Percentiles rank a stretch among this genome's conserved stretches.
These are phyloP conservation scores for Dascyllus trimaculatus DNA, from an alignment of 2,113 vertebrate species.

Conservation along the genomic window DNA sequence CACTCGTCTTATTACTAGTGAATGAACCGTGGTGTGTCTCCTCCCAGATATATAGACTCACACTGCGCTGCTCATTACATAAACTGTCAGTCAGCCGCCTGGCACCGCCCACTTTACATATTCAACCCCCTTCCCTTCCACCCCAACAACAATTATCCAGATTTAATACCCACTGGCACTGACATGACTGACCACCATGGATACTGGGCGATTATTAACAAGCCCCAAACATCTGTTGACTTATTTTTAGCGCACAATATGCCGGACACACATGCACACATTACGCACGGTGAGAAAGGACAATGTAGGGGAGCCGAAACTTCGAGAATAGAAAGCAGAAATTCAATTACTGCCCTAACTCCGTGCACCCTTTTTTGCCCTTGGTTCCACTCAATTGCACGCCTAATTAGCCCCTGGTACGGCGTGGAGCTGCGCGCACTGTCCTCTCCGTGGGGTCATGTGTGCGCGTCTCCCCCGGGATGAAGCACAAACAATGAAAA, in stretches of 20 bases:
- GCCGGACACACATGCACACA: constrained; percentile 35
- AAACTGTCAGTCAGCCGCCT: constrained; percentile 89
- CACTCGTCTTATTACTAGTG: constrained; percentile 79
- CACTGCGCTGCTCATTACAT: constrained; percentile 88
- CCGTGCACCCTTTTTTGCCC: constrained; percentile 39
- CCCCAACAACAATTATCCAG: constrained; percentile 85
- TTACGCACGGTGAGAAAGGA: constrained; percentile 30
- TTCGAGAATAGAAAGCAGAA: constrained; percentile 38
- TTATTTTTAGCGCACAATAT: constrained; percentile 82
- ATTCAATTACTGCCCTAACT: constrained; percentile 62
- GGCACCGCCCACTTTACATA: constrained; percentile 88
- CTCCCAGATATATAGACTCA: constrained; percentile 90
- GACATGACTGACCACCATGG: constrained; percentile 70
- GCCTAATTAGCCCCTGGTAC: constrained; percentile 64
- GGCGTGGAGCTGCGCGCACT: constrained; percentile 42
- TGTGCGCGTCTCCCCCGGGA: constrained; percentile 38
- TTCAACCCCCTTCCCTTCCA: constrained; percentile 80
- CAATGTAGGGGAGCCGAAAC: constrained; percentile 39
- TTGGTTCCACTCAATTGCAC: constrained; percentile 75
- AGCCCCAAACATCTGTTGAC: constrained; percentile 86
- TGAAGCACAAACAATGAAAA: constrained; percentile 22
- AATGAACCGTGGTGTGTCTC: constrained; percentile 79
- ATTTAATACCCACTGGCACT: constrained; percentile 86
- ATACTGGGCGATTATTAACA: constrained; percentile 85
- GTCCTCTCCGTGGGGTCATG: constrained; percentile 44